Evolutionary conservation across 2,888 invertebrate genomes (phyloP).

Genomic region (Oegoconia quadripuncta): DNA sequence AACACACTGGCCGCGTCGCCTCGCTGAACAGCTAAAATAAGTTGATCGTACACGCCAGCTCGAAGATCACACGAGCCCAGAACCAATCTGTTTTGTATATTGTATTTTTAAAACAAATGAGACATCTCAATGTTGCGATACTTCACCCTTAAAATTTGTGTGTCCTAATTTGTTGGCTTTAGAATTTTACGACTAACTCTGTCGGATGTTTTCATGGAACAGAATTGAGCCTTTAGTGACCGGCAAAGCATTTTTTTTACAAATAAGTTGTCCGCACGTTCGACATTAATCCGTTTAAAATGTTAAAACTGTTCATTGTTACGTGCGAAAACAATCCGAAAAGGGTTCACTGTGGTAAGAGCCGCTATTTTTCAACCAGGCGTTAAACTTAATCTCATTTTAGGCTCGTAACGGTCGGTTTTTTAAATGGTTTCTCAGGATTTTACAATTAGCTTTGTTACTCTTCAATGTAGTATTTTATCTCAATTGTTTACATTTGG

Average conservation of each 20-base stretch:
- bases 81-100: no score
- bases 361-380: slow-evolving; percentile 24
- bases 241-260: slow-evolving; percentile 25
- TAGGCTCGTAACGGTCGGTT: slow-evolving; percentile 26
- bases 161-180: slow-evolving; percentile 1
- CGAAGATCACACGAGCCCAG: no score
- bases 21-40: no score
- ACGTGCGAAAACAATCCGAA: slow-evolving; percentile 27
- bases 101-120: no score
- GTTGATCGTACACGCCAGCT: no score
- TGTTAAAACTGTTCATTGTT: slow-evolving; percentile 42
- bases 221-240: slow-evolving; percentile 30
- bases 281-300: slow-evolving; percentile 53
- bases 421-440: slow-evolving; percentile 22
- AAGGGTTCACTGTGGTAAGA: slow-evolving; percentile 24
- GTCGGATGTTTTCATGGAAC: slow-evolving; percentile 18
- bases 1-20: no score
- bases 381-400: slow-evolving; percentile 37
- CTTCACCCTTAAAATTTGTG: no score
- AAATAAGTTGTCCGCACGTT: slow-evolving; percentile 33
- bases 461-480: no score
- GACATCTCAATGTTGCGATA: no score
- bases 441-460: slow-evolving; percentile 4
- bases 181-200: slow-evolving; percentile 23
- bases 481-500: slow-evolving; percentile 13